These are phyloP conservation scores for Microplitis demolitor DNA, from an alignment of 1,140 invertebrate genomes.

Conservation along the genomic window DNA sequence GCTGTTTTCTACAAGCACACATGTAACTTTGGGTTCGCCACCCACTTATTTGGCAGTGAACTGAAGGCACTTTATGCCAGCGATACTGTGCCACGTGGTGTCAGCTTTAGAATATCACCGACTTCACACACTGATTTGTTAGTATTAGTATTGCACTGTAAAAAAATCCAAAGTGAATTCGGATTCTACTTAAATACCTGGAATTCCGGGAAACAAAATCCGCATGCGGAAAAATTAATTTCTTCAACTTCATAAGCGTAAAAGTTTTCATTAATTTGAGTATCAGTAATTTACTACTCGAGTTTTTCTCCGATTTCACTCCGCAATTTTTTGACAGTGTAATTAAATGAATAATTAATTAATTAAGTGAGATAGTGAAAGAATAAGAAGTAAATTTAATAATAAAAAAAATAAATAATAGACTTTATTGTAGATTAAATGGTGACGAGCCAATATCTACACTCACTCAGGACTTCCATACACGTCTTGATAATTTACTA, in stretches of 20 bases:
- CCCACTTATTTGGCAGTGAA: constrained; percentile 91
- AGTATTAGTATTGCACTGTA: constrained; percentile 41
- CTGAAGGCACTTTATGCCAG: constrained; percentile 83
- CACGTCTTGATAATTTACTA: constrained; percentile 87
- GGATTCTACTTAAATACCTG: no score
- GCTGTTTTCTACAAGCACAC: constrained; percentile 90
- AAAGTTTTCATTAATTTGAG: no score
- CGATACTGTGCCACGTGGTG: constrained; percentile 80
- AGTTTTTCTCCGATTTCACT: no score
- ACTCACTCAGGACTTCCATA: constrained; percentile 93
- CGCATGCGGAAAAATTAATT: no score
- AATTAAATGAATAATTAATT: no score
- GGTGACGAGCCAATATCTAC: constrained; percentile 88
- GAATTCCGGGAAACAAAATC: no score
- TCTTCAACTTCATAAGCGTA: no score
- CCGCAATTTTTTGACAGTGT: no score
- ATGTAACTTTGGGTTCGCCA: constrained; percentile 94
- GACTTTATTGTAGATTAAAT: constrained; percentile 67
- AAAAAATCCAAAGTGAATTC: no score
- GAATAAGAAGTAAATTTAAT: background rate
- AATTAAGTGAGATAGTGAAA: no score
- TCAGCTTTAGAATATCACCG: constrained; percentile 89
- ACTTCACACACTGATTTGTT: constrained; percentile 84
- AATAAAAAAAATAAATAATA: background rate
- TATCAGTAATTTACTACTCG: no score